Conservation (phyloP, 2,797 vertebrate species). For the Brotogeris chrysoptera region DNA sequence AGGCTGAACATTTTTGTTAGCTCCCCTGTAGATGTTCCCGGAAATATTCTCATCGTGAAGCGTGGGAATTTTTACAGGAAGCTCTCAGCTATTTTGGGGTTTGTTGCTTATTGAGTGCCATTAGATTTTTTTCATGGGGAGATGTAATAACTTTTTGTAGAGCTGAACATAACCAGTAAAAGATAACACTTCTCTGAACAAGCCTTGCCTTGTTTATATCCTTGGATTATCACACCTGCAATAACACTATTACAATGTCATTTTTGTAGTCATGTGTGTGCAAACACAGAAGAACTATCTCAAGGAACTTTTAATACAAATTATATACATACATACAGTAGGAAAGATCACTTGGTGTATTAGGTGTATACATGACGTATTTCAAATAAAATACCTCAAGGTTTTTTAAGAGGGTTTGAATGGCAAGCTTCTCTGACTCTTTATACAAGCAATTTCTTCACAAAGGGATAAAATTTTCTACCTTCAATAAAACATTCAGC, state of each 20-base stretch:
- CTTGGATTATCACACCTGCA: constrained; percentile 44
- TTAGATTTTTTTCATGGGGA: constrained; percentile 48
- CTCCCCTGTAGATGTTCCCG: constrained; percentile 63
- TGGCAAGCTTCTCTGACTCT: background rate
- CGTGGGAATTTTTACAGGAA: constrained; percentile 66
- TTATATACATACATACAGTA: background rate
- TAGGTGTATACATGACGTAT: background rate
- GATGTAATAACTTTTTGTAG: constrained; percentile 39
- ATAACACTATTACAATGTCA: constrained; percentile 31
- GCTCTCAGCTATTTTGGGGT: constrained; percentile 55
- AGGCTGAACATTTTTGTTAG: constrained; percentile 59
- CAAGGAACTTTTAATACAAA: background rate
- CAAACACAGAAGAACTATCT: background rate
- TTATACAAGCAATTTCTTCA: background rate
- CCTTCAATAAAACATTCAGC: background rate
- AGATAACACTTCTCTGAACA: constrained; percentile 32
- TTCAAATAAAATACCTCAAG: background rate
- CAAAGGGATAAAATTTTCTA: background rate
- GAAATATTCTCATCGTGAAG: constrained; percentile 60
- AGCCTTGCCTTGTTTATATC: constrained; percentile 32
- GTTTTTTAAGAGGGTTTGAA: background rate
- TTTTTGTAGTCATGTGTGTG: background rate
- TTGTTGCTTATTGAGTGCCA: constrained; percentile 28
- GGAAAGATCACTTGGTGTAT: background rate
- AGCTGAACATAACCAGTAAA: background rate